Percentiles rank a stretch among this genome's conserved stretches.
These are phyloP conservation scores for Rhagonycha lutea DNA, from an alignment of 2,888 invertebrate genomes.

Conservation along the genomic window DNA sequence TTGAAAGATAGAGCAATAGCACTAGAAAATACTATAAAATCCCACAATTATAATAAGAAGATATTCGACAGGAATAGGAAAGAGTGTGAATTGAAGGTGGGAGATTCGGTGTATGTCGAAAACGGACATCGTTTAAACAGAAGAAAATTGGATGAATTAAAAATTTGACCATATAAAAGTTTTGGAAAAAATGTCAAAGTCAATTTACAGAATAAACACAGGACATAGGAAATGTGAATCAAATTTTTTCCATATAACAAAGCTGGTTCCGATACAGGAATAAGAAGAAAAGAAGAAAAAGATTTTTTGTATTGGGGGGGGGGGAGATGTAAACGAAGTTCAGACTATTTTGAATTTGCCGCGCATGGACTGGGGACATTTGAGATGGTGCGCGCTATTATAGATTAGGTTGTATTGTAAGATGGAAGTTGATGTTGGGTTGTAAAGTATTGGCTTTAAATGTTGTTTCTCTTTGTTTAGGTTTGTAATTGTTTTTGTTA, in stretches of 20 bases:
- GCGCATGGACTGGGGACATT: no score
- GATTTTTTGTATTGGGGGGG: no score
- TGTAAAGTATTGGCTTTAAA: no score
- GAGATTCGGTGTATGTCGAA: conserved; percentile 42
- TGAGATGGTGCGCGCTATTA: no score
- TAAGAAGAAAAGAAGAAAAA: no score
- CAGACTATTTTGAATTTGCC: no score
- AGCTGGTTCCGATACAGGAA: neutral
- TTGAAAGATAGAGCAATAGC: conserved; percentile 34
- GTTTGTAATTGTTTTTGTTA: no score
- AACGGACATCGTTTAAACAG: conserved; percentile 42
- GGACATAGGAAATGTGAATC: neutral
- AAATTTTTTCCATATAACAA: neutral
- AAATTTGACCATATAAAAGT: conserved; percentile 39
- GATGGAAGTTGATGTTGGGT: no score
- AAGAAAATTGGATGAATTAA: conserved; percentile 41
- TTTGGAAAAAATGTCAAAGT: conserved; percentile 35
- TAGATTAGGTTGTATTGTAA: no score
- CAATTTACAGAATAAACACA: conserved; percentile 31
- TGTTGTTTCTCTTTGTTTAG: no score
- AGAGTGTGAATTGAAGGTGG: conserved; percentile 37
- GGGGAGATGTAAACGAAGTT: no score
- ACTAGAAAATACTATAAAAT: conserved; percentile 35
- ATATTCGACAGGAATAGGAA: conserved; percentile 38
- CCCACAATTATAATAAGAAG: conserved; percentile 39